These are phyloP conservation scores for Centropus unirufus DNA, from an alignment of 2,113 vertebrate genomes.

Conservation along the genomic window DNA sequence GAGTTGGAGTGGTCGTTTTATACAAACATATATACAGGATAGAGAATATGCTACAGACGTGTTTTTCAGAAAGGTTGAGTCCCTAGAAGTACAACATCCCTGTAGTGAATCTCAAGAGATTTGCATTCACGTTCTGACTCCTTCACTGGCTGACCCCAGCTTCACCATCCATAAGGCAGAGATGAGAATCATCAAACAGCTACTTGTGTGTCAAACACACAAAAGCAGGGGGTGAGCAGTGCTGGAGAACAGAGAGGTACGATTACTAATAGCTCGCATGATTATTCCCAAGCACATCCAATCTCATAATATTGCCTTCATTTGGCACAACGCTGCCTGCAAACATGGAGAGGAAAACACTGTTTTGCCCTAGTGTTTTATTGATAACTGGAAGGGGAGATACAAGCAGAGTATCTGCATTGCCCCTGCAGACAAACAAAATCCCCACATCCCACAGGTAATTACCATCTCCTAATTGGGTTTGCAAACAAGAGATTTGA, in stretches of 20 bases:
- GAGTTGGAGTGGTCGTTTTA: conserved; percentile 24
- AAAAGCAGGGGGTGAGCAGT: neutral
- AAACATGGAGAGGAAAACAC: conserved; percentile 23
- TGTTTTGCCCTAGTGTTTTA: conserved; percentile 69
- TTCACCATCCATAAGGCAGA: neutral
- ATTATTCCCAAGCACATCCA: conserved; percentile 42
- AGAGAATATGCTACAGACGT: neutral
- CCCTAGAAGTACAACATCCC: neutral
- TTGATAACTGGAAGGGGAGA: conserved; percentile 67
- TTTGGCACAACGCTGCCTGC: conserved; percentile 42
- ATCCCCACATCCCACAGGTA: conserved; percentile 75
- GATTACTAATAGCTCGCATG: conserved; percentile 13
- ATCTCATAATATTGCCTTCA: conserved; percentile 32
- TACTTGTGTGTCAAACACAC: neutral
- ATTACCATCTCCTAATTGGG: conserved; percentile 81
- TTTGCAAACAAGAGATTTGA: conserved; percentile 72
- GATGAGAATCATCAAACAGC: neutral
- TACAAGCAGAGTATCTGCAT: conserved; percentile 36
- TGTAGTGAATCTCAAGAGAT: neutral
- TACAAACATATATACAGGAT: neutral
- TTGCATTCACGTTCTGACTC: neutral
- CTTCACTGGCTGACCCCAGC: neutral
- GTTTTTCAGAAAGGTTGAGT: neutral
- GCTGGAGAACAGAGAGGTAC: neutral
- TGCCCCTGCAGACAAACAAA: conserved; percentile 57